Conservation (phyloP, 30 jellyfish, hydroid and myxozoan species). For the Turritopsis rubra region DNA sequence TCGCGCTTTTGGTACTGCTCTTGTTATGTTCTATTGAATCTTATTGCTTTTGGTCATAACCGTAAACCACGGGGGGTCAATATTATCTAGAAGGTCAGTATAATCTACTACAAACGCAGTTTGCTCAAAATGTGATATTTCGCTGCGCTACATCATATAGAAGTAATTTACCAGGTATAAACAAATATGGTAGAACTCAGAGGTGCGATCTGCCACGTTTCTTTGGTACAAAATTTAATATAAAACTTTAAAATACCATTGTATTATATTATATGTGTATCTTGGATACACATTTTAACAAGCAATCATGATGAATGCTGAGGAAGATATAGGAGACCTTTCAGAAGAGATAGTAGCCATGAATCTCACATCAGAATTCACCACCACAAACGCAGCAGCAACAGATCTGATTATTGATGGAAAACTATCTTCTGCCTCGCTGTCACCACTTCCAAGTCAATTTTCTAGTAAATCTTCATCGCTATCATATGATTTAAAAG, state of each 20-base stretch:
- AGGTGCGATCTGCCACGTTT: background rate
- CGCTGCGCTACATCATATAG: background rate
- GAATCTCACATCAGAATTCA: background rate
- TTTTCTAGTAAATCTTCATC: constrained; percentile 3
- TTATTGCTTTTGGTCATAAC: too few relatives aligned
- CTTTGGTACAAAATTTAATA: background rate
- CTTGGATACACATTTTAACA: background rate
- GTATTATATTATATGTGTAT: background rate
- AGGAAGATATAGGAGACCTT: background rate
- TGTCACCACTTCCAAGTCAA: constrained; percentile 10
- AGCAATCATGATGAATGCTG: constrained; percentile 12
- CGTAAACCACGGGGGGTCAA: too few relatives aligned
- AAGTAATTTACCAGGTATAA: background rate
- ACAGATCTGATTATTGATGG: background rate
- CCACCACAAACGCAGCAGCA: background rate
- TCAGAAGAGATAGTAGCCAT: constrained; percentile 8
- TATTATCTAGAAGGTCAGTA: too few relatives aligned
- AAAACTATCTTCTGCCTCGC: background rate
- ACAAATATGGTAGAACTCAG: background rate
- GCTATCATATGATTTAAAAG: background rate
- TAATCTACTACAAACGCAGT: too few relatives aligned
- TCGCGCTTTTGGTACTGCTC: too few relatives aligned
- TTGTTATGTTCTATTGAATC: too few relatives aligned
- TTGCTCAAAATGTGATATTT: background rate
- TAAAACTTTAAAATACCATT: background rate